Evolutionary conservation across 2,888 invertebrate species (phyloP).

Genomic region (Drosophila neonasuta): DNA sequence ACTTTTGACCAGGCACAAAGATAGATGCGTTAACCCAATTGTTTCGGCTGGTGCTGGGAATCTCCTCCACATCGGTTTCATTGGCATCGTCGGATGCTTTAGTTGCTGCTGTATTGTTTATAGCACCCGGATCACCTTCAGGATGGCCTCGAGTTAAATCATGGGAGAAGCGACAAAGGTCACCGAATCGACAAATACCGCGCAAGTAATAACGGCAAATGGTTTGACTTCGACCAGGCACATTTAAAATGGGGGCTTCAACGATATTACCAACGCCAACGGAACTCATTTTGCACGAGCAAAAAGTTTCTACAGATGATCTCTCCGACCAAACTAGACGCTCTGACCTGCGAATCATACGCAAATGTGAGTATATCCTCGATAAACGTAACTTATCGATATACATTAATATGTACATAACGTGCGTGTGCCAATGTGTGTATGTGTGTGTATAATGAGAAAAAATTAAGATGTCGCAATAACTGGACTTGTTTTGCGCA

Average conservation of each 20-base stretch:
- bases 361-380: slow-evolving; percentile 45
- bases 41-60: slow-evolving; percentile 68
- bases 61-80: slow-evolving; percentile 21
- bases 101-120: slow-evolving; percentile 16
- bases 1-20: slow-evolving; percentile 77
- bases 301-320: slow-evolving; percentile 55
- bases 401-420: slow-evolving; percentile 12
- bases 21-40: slow-evolving; percentile 81
- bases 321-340: slow-evolving; percentile 44
- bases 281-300: slow-evolving; percentile 75
- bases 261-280: slow-evolving; percentile 39
- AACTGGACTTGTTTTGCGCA: slow-evolving; percentile 51
- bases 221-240: slow-evolving; percentile 67
- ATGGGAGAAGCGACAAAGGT: slow-evolving; percentile 80
- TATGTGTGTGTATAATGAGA: slow-evolving; percentile 30
- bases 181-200: slow-evolving; percentile 81
- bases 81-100: slow-evolving; percentile 10
- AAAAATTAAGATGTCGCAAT: slow-evolving; percentile 57
- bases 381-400: slow-evolving; percentile 52
- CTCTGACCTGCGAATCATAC: slow-evolving; percentile 48
- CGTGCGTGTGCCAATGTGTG: neutral
- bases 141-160: slow-evolving; percentile 60
- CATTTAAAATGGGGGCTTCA: slow-evolving; percentile 54
- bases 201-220: slow-evolving; percentile 80
- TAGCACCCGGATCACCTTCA: slow-evolving; percentile 51